These are phyloP conservation scores for Neomonachus schauinslandi DNA, from an alignment of 2,113 vertebrate species.

Conservation along the genomic window DNA sequence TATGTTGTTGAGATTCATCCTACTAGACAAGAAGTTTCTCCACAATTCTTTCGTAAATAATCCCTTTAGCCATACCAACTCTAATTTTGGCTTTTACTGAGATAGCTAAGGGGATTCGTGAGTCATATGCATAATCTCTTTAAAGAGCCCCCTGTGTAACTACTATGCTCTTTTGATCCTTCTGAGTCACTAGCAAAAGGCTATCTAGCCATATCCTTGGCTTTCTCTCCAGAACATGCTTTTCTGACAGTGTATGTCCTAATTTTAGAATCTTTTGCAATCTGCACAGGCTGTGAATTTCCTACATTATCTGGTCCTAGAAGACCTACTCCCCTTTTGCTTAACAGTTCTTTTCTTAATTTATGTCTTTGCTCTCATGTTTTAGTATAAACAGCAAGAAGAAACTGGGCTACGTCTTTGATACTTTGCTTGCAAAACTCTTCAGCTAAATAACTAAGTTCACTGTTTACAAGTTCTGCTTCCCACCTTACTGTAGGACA, in stretches of 20 bases:
- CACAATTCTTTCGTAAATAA: not conserved
- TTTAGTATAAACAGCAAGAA: not conserved
- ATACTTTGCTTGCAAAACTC: not conserved
- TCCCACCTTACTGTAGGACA: not conserved
- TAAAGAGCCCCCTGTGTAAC: not conserved
- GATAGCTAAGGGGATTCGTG: not conserved
- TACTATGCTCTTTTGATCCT: not conserved
- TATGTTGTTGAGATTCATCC: not conserved
- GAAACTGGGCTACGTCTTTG: not conserved
- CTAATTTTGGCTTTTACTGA: not conserved
- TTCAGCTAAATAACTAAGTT: not conserved
- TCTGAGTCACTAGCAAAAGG: not conserved
- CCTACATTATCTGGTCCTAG: not conserved
- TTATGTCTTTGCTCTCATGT: not conserved
- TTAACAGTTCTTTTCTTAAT: not conserved
- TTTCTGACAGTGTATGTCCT: not conserved
- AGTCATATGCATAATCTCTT: not conserved
- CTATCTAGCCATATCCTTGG: not conserved
- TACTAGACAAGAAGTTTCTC: not conserved
- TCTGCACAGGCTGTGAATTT: not conserved
- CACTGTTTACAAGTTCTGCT: not conserved
- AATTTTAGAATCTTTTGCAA: not conserved
- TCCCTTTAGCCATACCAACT: not conserved
- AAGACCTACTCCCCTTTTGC: not conserved
- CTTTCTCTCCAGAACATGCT: not conserved